Base-by-base conservation (phyloP, 2,113 vertebrate species). In the Muscicapa adusta region DNA sequence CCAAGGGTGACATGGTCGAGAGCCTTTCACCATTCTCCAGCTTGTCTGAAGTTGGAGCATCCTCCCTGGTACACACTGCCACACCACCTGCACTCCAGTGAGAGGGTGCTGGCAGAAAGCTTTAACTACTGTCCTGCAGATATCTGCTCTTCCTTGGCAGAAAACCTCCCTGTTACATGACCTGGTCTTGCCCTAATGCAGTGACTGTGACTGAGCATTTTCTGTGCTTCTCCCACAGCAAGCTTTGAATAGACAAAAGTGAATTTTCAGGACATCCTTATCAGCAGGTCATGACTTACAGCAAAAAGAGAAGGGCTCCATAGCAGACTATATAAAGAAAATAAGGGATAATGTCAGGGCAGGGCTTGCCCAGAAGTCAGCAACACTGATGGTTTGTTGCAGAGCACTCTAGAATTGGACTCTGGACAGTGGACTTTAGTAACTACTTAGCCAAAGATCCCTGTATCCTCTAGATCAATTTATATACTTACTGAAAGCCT, bases 51-150 rank as follows among this genome's bases (percentile, higher is more conserved):
- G 33, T 6, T 38, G 1, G 1, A 54, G 42, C 56, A 74, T 50
- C 25, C 45, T 75, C n/a, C 42, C 25, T 28, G n/a, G 24, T 9
- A 57, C 23, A 18, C 53, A 9, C 9, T 51, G 57, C 48, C n/a
- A 51, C 1, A 1, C 5, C 31, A 38, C 4, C 48, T 45, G 36
- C 8, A 1, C 10, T 5, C n/a, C 28, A 45, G 70, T 0, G 2
- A 81, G 68, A 34, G 14, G 10, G 5, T 56, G 57, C 57, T 57
- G 66, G 57, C 65, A 82, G 70, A 81, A 78, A 72, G 62, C 13
- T 43, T 3, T 36, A 76, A 31, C n/a, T 71, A 45, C 65, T 56
- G 4, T 71, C 48, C 61, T 53, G n/a, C 5, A 8, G 57, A 28
- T 40, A 61, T 8, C 62, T 65, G 45, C n/a, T 85, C 7, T 29